phyloP scores from a whole-genome alignment of 2,797 vertebrate species.

The Psittacula echo region DNA sequence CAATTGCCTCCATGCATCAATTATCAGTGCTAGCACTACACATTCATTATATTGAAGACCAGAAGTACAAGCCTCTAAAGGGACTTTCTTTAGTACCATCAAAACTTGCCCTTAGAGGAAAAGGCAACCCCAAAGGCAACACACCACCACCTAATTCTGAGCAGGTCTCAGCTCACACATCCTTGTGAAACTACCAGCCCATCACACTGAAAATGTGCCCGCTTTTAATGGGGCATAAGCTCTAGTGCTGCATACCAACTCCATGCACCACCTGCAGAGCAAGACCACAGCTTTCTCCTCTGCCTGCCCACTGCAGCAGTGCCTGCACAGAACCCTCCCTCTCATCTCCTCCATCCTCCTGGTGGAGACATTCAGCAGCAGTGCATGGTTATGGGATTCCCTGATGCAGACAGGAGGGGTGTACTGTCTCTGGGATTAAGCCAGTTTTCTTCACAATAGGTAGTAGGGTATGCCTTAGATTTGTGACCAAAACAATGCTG shows the following conservation, averaged over 20 bases:
- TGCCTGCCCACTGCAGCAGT: accelerated
- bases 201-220: accelerated
- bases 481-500: not conserved
- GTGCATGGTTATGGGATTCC: not conserved
- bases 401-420: accelerated
- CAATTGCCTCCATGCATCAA: not conserved
- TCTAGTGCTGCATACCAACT: not conserved
- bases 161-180: not conserved
- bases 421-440: not conserved
- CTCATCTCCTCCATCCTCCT: not conserved
- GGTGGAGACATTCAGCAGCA: too few species aligned
- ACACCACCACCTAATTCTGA: not conserved
- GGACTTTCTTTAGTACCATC: not conserved
- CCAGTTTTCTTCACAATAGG: not conserved
- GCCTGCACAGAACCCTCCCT: not conserved
- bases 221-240: accelerated
- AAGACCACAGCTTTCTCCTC: too few species aligned
- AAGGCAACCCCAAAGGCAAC: not conserved
- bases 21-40: not conserved
- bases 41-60: not conserved
- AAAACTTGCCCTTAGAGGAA: not conserved
- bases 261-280: accelerated
- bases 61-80: not conserved
- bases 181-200: not conserved
- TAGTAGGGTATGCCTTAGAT: accelerated